These are phyloP conservation scores for Lasaia peninsularis DNA, from an alignment of 1,140 invertebrate genomes.

Conservation along the genomic window DNA sequence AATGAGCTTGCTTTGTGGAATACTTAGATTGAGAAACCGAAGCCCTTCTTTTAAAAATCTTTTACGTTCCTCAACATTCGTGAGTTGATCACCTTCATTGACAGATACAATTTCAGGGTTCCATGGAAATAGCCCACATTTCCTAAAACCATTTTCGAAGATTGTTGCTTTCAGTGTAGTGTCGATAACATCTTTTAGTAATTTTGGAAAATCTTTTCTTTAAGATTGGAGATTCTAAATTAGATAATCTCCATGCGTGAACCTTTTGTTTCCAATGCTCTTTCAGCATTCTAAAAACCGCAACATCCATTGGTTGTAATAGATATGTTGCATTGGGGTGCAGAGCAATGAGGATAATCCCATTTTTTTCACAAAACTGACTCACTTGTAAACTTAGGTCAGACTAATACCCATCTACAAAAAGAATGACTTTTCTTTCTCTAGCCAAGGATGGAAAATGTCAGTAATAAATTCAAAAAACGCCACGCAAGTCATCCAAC, in stretches of 20 bases:
- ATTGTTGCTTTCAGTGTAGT: constrained; percentile 18
- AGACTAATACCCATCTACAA: constrained; percentile 6
- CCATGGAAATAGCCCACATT: constrained; percentile 27
- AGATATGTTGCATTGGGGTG: constrained; percentile 22
- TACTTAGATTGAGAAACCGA: constrained; percentile 22
- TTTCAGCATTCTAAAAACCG: constrained; percentile 16
- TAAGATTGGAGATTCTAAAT: constrained; percentile 19
- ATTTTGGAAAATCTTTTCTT: constrained; percentile 20
- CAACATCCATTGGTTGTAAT: constrained; percentile 24
- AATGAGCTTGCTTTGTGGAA: constrained; percentile 20
- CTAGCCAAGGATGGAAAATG: constrained; percentile 17
- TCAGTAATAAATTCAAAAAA: constrained; percentile 9
- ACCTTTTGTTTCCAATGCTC: constrained; percentile 14
- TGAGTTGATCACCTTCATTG: constrained; percentile 20
- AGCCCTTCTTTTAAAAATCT: constrained; percentile 24
- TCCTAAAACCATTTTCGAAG: constrained; percentile 25
- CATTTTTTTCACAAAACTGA: constrained; percentile 22
- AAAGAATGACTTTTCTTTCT: constrained; percentile 19
- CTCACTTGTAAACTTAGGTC: constrained; percentile 14
- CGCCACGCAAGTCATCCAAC: constrained; percentile 15
- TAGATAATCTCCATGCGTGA: constrained; percentile 15
- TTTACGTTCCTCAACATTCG: constrained; percentile 22
- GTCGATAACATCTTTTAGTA: constrained; percentile 22
- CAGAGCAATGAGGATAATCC: constrained; percentile 23
- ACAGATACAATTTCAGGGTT: constrained; percentile 21